These are phyloP conservation scores for Acanthococcus lagerstroemiae DNA, from an alignment of 2,888 invertebrate species.

Conservation along the genomic window DNA sequence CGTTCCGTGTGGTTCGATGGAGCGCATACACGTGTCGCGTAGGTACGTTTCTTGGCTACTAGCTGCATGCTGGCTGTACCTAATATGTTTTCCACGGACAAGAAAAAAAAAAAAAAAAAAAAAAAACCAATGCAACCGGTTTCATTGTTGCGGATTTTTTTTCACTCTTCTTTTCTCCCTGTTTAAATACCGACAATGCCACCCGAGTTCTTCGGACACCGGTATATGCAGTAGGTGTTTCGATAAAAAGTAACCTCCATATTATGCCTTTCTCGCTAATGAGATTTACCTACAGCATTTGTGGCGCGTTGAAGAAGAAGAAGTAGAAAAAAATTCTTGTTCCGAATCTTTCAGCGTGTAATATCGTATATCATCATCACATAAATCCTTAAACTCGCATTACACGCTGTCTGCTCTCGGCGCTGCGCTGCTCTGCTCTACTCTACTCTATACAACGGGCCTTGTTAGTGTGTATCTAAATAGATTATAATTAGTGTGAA, in stretches of 20 bases:
- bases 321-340: neutral
- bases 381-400: constrained; percentile 17
- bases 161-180: neutral
- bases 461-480: constrained; percentile 17
- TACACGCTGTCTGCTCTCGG: constrained; percentile 11
- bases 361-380: constrained; percentile 11
- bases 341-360: neutral
- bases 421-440: no score
- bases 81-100: no score
- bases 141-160: constrained; percentile 5
- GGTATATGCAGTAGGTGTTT: constrained; percentile 12
- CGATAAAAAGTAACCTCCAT: constrained; percentile 14
- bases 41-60: no score
- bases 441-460: neutral
- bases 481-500: constrained; percentile 14
- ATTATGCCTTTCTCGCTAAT: constrained; percentile 15
- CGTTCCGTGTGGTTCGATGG: no score
- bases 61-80: no score
- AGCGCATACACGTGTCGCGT: no score
- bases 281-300: constrained; percentile 17
- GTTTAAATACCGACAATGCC: neutral
- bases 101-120: neutral
- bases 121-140: no score
- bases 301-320: neutral
- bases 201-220: neutral